Conservation (phyloP, 2,797 vertebrate genomes). For the Nasua narica region DNA sequence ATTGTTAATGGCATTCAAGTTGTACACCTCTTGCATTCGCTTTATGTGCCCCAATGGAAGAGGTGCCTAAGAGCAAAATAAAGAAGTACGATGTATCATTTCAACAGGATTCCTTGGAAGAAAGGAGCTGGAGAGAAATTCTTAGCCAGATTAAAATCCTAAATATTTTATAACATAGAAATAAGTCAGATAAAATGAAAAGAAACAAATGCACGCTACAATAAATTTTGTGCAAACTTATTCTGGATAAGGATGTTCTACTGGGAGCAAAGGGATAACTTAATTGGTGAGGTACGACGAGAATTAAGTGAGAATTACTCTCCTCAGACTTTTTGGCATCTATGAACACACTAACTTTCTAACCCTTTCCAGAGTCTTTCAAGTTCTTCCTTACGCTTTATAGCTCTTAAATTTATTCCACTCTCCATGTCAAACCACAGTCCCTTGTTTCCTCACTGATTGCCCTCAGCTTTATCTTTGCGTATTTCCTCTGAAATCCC, state of each 20-base stretch:
- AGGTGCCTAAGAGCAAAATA: slow-evolving; percentile 85
- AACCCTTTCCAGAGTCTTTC: neutral
- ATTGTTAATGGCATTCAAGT: slow-evolving; percentile 89
- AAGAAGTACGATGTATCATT: slow-evolving; percentile 34
- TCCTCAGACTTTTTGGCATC: neutral
- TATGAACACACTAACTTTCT: neutral
- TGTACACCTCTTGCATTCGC: slow-evolving; percentile 94
- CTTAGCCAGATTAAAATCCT: slow-evolving; percentile 60
- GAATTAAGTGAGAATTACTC: neutral
- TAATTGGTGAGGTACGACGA: neutral
- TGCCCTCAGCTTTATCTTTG: neutral
- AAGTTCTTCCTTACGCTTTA: neutral
- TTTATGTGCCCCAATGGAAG: slow-evolving; percentile 91
- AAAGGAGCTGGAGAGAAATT: slow-evolving; percentile 65
- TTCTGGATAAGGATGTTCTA: neutral
- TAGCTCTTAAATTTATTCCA: neutral
- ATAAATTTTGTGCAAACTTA: slow-evolving; percentile 26
- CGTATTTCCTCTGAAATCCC: neutral
- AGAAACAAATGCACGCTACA: neutral
- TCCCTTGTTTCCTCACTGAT: neutral
- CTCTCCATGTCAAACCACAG: neutral
- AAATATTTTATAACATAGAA: slow-evolving; percentile 14
- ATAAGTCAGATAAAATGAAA: slow-evolving; percentile 24
- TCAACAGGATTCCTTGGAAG: slow-evolving; percentile 69
- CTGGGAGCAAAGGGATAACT: neutral